These are phyloP conservation scores for Nixonia krombeini DNA, from an alignment of 1,140 invertebrate species.

Conservation along the genomic window DNA sequence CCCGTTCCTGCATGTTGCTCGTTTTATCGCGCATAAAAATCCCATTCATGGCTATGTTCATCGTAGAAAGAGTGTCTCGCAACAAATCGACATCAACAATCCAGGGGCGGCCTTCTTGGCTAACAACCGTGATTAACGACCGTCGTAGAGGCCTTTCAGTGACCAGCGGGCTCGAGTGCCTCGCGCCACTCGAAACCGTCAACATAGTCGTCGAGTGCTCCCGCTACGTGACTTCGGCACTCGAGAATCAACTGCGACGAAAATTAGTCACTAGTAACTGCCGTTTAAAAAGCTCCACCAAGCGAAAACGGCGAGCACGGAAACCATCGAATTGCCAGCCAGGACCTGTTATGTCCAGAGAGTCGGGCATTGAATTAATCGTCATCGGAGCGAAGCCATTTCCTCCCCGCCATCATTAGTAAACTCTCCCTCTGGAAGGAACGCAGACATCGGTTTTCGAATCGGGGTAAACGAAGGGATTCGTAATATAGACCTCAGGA, in stretches of 20 bases:
- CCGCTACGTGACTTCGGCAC: background rate
- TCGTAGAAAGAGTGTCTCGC: conserved; percentile 24
- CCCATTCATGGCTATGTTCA: too few relatives aligned
- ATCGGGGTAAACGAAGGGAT: conserved; percentile 16
- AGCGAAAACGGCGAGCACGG: too few relatives aligned
- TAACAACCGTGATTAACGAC: conserved; percentile 50
- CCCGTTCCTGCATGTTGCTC: background rate
- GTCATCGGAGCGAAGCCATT: too few relatives aligned
- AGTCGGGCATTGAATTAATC: conserved; percentile 53
- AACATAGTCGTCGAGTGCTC: conserved; percentile 1
- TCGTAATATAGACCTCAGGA: conserved; percentile 17
- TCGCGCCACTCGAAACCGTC: conserved; percentile 8
- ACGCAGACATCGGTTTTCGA: too few relatives aligned
- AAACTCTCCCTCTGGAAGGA: conserved; percentile 39
- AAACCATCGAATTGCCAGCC: too few relatives aligned
- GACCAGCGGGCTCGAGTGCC: conserved; percentile 8
- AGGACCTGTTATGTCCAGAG: conserved; percentile 28
- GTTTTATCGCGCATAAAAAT: conserved; percentile 46
- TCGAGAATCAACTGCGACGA: background rate
- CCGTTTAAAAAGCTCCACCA: background rate
- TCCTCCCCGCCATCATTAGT: conserved; percentile 55
- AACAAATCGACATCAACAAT: conserved; percentile 33
- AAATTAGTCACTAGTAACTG: background rate
- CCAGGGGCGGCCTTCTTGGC: conserved; percentile 20
- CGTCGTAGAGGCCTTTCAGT: conserved; percentile 23